Evolutionary conservation across 2,113 vertebrate species (phyloP).

Genomic region (Syngnathus floridae): DNA sequence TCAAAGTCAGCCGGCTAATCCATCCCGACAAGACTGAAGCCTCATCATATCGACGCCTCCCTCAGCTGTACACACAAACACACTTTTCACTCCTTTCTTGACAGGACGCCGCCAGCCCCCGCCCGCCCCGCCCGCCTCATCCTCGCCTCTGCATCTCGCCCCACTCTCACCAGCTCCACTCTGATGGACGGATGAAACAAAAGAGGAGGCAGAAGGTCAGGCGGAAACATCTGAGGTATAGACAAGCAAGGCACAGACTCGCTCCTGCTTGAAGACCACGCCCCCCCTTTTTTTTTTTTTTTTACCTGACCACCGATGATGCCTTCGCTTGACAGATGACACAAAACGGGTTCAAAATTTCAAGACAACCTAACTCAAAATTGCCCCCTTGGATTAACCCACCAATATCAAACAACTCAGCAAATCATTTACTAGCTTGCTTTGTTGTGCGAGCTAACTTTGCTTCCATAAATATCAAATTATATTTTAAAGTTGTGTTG

Average conservation of each 20-base stretch:
- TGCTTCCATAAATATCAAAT: too few relatives aligned
- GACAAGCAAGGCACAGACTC: constrained; percentile 17
- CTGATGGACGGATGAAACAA: constrained; percentile 40
- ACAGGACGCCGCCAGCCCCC: constrained; percentile 23
- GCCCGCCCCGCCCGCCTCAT: not conserved
- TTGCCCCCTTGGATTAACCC: too few relatives aligned
- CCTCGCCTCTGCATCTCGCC: constrained; percentile 2
- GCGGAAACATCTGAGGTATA: constrained; percentile 47
- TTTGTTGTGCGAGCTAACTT: too few relatives aligned
- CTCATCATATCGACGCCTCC: constrained; percentile 61
- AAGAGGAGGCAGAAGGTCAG: constrained; percentile 42
- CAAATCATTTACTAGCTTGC: too few relatives aligned
- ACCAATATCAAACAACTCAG: too few relatives aligned
- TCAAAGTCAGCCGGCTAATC: constrained; percentile 67
- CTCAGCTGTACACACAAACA: constrained; percentile 47
- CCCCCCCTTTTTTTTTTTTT: too few relatives aligned
- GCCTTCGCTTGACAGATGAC: too few relatives aligned
- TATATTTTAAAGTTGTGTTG: too few relatives aligned
- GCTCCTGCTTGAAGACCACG: too few relatives aligned
- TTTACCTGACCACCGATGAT: too few relatives aligned
- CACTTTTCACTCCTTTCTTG: constrained; percentile 42
- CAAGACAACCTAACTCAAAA: too few relatives aligned
- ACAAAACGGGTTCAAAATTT: too few relatives aligned
- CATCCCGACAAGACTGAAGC: constrained; percentile 66
- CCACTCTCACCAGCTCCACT: constrained; percentile 20